These are phyloP conservation scores for Furcula furcula DNA, from an alignment of 2,888 invertebrate genomes.

Conservation along the genomic window DNA sequence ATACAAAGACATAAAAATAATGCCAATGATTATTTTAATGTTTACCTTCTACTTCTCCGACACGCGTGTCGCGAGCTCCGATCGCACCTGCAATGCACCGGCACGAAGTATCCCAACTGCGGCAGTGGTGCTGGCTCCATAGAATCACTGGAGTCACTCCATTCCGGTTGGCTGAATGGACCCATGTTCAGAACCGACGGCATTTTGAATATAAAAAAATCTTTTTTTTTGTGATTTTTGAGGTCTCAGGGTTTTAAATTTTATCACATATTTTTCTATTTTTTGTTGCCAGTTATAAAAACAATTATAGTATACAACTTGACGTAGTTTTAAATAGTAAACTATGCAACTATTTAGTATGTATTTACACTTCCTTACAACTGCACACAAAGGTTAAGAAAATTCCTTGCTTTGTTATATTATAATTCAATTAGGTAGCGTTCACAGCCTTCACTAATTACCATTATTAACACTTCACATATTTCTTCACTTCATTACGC, in stretches of 20 bases:
- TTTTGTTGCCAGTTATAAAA: neutral
- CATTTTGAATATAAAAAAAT: constrained; percentile 39
- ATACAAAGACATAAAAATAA: too few relatives aligned
- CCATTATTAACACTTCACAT: constrained; percentile 2
- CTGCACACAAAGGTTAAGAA: too few relatives aligned
- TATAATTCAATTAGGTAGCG: too few relatives aligned
- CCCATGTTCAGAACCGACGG: constrained; percentile 63
- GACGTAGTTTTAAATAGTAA: too few relatives aligned
- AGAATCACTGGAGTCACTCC: constrained; percentile 74
- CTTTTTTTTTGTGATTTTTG: neutral
- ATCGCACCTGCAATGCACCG: constrained; percentile 74
- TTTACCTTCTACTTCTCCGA: constrained; percentile 75
- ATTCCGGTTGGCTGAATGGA: constrained; percentile 72
- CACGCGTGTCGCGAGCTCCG: constrained; percentile 65
- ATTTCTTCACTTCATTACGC: too few relatives aligned
- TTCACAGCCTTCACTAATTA: constrained; percentile 4
- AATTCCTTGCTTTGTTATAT: too few relatives aligned
- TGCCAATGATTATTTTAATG: too few relatives aligned
- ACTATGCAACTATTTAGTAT: neutral
- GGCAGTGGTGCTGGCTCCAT: constrained; percentile 67
- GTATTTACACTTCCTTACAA: too few relatives aligned
- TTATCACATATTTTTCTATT: constrained; percentile 3
- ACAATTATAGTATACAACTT: neutral
- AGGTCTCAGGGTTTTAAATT: neutral
- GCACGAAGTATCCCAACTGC: constrained; percentile 83